Conservation (phyloP, 2,888 invertebrate genomes). For the Pyrocoelia pectoralis region DNA sequence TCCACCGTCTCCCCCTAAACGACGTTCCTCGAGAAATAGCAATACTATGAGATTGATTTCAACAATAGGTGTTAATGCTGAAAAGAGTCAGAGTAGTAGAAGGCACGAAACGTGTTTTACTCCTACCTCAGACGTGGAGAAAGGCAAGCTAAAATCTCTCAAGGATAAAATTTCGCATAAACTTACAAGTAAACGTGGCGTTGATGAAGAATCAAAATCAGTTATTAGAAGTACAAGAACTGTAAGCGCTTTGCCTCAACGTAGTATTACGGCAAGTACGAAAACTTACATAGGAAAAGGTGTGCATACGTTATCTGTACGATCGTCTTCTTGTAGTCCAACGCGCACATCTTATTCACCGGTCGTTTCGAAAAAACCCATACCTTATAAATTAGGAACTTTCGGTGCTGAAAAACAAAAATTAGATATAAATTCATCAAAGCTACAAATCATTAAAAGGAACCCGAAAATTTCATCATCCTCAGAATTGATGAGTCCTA, state of each 20-base stretch:
- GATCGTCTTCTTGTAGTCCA: conserved; percentile 37
- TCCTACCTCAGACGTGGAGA: conserved; percentile 52
- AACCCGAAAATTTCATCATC: conserved; percentile 54
- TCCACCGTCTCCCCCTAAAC: conserved; percentile 78
- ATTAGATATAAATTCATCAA: conserved; percentile 56
- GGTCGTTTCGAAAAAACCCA: conserved; percentile 25
- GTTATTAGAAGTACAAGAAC: conserved; percentile 51
- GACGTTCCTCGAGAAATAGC: conserved; percentile 78
- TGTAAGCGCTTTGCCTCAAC: conserved; percentile 50
- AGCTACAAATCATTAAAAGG: conserved; percentile 41
- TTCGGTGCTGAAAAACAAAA: conserved; percentile 65
- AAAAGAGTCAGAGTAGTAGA: conserved; percentile 50
- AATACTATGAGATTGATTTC: conserved; percentile 73
- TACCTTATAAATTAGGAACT: conserved; percentile 58
- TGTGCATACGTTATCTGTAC: conserved; percentile 36
- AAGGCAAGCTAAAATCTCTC: conserved; percentile 67
- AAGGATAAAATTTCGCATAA: conserved; percentile 64
- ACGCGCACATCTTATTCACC: conserved; percentile 29
- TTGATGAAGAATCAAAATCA: conserved; percentile 43
- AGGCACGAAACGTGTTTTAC: conserved; percentile 64
- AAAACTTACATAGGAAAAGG: conserved; percentile 55
- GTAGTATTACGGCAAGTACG: conserved; percentile 50
- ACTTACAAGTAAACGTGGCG: conserved; percentile 59
- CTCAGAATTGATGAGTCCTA: conserved; percentile 67
- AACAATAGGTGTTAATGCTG: conserved; percentile 58